Percentiles rank a stretch among this genome's conserved stretches.
These are phyloP conservation scores for Craterocephalus amniculus DNA, from an alignment of 2,797 vertebrate species.

Conservation along the genomic window DNA sequence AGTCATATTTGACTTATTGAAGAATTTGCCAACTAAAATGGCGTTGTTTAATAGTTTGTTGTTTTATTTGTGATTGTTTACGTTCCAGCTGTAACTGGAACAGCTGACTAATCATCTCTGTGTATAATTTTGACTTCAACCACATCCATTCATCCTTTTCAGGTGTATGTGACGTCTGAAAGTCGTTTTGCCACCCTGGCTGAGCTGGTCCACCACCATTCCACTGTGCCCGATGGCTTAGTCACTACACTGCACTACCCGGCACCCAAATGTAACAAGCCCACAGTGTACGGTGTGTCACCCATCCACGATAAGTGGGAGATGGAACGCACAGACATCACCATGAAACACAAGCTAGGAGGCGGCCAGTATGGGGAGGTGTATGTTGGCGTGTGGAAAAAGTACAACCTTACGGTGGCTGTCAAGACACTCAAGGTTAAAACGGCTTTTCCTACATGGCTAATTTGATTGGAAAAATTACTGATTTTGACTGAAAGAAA, in stretches of 20 bases:
- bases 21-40: background rate
- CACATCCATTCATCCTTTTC: background rate
- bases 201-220: slow-evolving; percentile 98
- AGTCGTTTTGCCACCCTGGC: slow-evolving; percentile 97
- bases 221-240: slow-evolving; percentile 96
- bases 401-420: slow-evolving; percentile 96
- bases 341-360: slow-evolving; percentile 99
- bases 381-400: slow-evolving; percentile 98
- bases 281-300: slow-evolving; percentile 97
- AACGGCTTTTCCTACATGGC: background rate
- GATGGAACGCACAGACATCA: slow-evolving; percentile 99
- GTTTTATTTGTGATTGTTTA: background rate
- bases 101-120: background rate
- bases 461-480: background rate
- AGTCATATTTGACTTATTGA: background rate
- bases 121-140: background rate
- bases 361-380: slow-evolving; percentile 99
- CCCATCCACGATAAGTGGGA: slow-evolving; percentile 99
- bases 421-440: slow-evolving; percentile 97
- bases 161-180: slow-evolving; percentile 98
- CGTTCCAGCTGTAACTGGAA: too few relatives aligned
- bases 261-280: slow-evolving; percentile 99
- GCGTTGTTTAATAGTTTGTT: background rate
- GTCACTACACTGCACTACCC: slow-evolving; percentile 98
- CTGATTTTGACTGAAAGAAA: background rate